Evolutionary conservation across 2,797 vertebrate species (phyloP).

Genomic region (Jordanella pulchra): DNA sequence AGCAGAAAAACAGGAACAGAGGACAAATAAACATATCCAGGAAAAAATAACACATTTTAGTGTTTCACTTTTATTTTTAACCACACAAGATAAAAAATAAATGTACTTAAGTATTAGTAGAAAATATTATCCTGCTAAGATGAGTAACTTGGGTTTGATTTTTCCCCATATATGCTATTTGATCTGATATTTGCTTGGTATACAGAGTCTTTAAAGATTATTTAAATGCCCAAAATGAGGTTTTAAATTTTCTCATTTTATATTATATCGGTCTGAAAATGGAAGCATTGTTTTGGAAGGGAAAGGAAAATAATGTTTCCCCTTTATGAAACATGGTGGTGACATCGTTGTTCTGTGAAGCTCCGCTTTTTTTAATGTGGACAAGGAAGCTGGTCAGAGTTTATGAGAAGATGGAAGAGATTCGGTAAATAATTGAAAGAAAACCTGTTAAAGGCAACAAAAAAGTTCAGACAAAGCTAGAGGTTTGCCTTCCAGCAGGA

Average conservation of each 20-base stretch:
- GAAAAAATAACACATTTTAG: slow-evolving; percentile 19
- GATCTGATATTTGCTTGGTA: slow-evolving; percentile 12
- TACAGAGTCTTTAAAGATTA: not conserved
- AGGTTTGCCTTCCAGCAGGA: not conserved
- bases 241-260: not conserved
- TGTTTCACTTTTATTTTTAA: slow-evolving; percentile 6
- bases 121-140: slow-evolving; percentile 10
- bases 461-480: not conserved
- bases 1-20: slow-evolving; percentile 26
- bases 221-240: not conserved
- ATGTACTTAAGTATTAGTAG: not conserved
- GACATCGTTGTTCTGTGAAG: not conserved
- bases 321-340: not conserved
- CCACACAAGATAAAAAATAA: slow-evolving; percentile 4
- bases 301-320: not conserved
- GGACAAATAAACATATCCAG: slow-evolving; percentile 24
- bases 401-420: not conserved
- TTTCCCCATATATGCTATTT: slow-evolving; percentile 14
- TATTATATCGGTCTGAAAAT: not conserved
- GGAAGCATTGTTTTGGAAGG: not conserved
- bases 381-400: not conserved
- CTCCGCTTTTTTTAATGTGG: not conserved
- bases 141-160: slow-evolving; percentile 24
- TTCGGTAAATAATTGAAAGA: not conserved
- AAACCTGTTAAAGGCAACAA: not conserved